phyloP scores from a whole-genome alignment of 2,113 vertebrate genomes.

The Megaceryle torquata region DNA sequence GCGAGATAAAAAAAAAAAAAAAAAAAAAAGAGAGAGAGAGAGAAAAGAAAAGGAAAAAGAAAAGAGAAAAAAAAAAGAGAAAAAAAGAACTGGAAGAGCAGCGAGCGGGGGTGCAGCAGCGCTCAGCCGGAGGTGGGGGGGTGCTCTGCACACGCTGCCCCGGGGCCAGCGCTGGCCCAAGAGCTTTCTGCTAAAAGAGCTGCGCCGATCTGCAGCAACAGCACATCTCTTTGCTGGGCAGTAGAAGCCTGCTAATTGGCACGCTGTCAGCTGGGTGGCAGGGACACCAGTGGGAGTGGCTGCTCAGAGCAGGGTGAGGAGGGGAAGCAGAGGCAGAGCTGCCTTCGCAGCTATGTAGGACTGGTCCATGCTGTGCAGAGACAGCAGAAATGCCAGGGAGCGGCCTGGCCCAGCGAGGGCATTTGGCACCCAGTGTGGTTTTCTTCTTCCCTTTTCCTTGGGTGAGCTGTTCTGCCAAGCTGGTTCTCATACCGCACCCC shows the following conservation, averaged over 20 bases:
- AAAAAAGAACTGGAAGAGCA: neutral
- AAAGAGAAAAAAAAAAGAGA: neutral
- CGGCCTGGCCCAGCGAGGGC: rapidly evolving
- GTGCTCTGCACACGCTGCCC: neutral
- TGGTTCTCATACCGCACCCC: rapidly evolving
- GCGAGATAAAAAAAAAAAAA: neutral
- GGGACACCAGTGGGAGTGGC: neutral
- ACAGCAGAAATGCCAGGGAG: rapidly evolving
- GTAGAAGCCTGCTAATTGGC: too few species aligned
- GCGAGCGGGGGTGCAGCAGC: rapidly evolving
- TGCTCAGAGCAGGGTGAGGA: rapidly evolving
- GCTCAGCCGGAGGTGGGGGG: neutral
- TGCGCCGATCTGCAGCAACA: neutral
- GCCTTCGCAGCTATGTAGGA: rapidly evolving
- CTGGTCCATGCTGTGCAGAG: rapidly evolving
- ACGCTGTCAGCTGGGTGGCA: rapidly evolving
- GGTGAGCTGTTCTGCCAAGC: neutral
- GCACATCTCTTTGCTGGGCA: too few species aligned
- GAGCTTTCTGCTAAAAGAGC: neutral
- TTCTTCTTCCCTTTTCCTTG: neutral
- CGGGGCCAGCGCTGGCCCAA: rapidly evolving
- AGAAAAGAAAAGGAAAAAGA: neutral
- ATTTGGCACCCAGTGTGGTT: rapidly evolving
- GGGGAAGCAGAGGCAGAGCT: neutral
- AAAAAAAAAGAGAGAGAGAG: neutral